Conservation (phyloP, 2,113 vertebrate genomes). For the Scatophagus argus region DNA sequence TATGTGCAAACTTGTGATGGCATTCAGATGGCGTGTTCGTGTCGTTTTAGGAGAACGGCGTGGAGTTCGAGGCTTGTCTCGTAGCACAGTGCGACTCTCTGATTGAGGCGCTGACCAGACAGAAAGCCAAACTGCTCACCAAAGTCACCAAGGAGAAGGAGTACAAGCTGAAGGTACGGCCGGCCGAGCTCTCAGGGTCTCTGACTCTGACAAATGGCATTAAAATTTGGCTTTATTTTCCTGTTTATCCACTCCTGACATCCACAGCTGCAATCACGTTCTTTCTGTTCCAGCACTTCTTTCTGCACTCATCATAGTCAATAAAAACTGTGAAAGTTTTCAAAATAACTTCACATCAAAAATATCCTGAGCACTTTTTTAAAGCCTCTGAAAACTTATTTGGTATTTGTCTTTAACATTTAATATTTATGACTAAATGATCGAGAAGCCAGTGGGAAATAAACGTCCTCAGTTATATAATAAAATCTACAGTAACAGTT, state of each 20-base stretch:
- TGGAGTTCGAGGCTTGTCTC: slow-evolving; percentile 97
- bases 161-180: slow-evolving; percentile 94
- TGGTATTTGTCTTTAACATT: neutral
- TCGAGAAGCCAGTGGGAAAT: too few relatives aligned
- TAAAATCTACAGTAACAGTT: too few relatives aligned
- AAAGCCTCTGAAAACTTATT: neutral
- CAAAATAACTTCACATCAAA: too few relatives aligned
- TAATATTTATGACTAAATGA: too few relatives aligned
- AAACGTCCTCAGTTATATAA: too few relatives aligned
- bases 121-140: slow-evolving; percentile 98
- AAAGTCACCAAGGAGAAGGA: slow-evolving; percentile 98
- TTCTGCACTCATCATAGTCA: neutral
- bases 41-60: slow-evolving; percentile 89
- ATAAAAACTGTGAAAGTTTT: neutral
- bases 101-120: slow-evolving; percentile 94
- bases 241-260: too few relatives aligned
- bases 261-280: neutral
- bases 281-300: neutral
- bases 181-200: too few relatives aligned
- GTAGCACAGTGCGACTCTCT: slow-evolving; percentile 98
- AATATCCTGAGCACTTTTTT: neutral
- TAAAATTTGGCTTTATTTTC: too few relatives aligned
- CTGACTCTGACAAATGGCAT: too few relatives aligned
- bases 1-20: too few relatives aligned
- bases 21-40: slow-evolving; percentile 44